These are phyloP conservation scores for Phalloptychus januarius DNA, from an alignment of 2,797 vertebrate genomes.

Conservation along the genomic window DNA sequence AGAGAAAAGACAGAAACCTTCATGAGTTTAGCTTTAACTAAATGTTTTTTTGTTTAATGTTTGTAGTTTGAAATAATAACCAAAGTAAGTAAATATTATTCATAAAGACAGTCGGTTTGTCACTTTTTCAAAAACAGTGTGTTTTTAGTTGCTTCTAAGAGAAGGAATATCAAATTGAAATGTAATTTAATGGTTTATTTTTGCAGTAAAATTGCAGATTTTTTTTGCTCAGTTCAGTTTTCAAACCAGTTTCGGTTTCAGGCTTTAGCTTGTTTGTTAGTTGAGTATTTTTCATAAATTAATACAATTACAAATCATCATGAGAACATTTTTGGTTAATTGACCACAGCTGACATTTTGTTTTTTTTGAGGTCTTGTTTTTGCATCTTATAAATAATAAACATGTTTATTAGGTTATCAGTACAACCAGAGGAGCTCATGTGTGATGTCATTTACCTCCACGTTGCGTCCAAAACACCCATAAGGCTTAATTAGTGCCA, in stretches of 20 bases:
- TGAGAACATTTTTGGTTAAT: no score
- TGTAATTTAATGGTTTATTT: neutral
- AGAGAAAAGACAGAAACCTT: neutral
- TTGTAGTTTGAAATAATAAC: neutral
- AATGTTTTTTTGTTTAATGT: neutral
- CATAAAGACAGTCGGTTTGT: neutral
- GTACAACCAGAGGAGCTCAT: neutral
- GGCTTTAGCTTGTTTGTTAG: neutral
- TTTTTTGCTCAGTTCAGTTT: neutral
- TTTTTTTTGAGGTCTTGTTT: neutral
- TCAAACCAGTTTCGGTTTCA: neutral
- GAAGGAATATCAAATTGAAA: neutral
- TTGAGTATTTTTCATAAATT: neutral
- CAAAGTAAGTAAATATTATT: neutral
- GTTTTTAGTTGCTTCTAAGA: no score
- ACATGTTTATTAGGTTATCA: neutral
- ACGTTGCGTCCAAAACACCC: neutral
- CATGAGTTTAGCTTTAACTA: neutral
- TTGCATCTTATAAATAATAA: neutral
- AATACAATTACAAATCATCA: neutral
- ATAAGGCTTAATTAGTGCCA: neutral
- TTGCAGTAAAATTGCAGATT: neutral
- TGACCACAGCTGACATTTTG: no score
- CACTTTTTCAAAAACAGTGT: neutral
- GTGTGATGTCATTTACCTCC: neutral